A percentile compares a stretch with the other conserved stretches of the same genome.
Evolutionary conservation across 2,113 vertebrate genomes (phyloP).

Genomic region (Psammodynastes pulverulentus): DNA sequence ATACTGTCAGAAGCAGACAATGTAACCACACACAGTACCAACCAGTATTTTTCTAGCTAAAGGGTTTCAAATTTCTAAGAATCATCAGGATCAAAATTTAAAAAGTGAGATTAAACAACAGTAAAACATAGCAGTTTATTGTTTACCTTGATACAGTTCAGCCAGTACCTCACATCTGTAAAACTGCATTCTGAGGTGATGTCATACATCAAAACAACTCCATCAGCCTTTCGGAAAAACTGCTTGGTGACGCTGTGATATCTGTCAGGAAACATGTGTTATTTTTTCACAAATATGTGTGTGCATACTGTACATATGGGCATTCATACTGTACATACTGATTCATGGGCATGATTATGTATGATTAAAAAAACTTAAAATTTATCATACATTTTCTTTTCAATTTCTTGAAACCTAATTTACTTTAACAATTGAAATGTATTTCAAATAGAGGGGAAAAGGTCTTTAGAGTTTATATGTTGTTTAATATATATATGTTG

Average conservation of each 20-base stretch:
- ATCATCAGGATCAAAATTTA: background rate
- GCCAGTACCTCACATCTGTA: constrained; percentile 79
- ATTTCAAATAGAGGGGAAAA: background rate
- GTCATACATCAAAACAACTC: constrained; percentile 91
- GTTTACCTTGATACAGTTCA: constrained; percentile 81
- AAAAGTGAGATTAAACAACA: background rate
- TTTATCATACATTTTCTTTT: background rate
- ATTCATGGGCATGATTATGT: background rate
- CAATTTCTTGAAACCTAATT: background rate
- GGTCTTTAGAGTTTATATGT: background rate
- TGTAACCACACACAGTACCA: background rate
- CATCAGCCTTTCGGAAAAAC: constrained; percentile 85
- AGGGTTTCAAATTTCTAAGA: background rate
- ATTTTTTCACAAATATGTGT: background rate
- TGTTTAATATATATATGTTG: background rate
- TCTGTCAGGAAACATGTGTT: constrained; percentile 60
- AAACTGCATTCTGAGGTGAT: constrained; percentile 80
- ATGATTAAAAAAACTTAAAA: background rate
- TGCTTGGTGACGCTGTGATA: constrained; percentile 88
- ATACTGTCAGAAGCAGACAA: background rate
- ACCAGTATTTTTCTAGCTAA: background rate
- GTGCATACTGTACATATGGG: background rate
- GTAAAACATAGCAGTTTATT: rapidly evolving
- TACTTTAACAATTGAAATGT: background rate
- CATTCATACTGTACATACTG: background rate